Conservation (phyloP, 1,140 invertebrate genomes). For the Melanaphis sacchari region DNA sequence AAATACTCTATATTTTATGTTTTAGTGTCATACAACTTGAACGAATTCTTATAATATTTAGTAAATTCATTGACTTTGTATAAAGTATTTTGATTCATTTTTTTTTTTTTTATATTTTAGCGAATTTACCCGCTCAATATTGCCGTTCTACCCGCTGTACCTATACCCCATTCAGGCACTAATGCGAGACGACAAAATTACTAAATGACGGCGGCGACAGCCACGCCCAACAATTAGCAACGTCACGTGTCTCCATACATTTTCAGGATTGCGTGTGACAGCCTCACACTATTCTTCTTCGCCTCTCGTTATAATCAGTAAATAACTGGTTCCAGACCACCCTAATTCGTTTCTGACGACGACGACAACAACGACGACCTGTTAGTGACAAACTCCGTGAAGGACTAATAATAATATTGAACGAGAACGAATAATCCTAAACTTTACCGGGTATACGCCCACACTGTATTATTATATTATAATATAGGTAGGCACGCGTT, state of each 20-base stretch:
- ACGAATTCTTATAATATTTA: background rate
- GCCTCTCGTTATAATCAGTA: slow-evolving; percentile 53
- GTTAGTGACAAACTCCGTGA: slow-evolving; percentile 47
- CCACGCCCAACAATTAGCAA: slow-evolving; percentile 56
- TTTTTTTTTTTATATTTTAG: background rate
- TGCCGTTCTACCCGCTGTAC: background rate
- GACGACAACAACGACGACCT: slow-evolving; percentile 27
- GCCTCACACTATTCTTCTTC: slow-evolving; percentile 34
- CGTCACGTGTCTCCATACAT: slow-evolving; percentile 40
- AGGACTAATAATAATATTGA: background rate
- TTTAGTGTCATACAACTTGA: background rate
- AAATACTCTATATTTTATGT: background rate
- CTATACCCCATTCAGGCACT: background rate
- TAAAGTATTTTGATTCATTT: background rate
- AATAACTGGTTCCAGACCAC: slow-evolving; percentile 47
- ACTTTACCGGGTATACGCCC: background rate
- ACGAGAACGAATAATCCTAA: background rate
- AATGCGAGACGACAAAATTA: slow-evolving; percentile 35
- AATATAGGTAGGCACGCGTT: background rate
- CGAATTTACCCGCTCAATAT: background rate
- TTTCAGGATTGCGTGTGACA: slow-evolving; percentile 52
- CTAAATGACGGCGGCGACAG: background rate
- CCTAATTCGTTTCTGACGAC: slow-evolving; percentile 24
- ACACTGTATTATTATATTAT: background rate
- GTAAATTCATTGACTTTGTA: background rate